Conservation (phyloP, 2,888 invertebrate species). For the Tanypteryx hageni region DNA sequence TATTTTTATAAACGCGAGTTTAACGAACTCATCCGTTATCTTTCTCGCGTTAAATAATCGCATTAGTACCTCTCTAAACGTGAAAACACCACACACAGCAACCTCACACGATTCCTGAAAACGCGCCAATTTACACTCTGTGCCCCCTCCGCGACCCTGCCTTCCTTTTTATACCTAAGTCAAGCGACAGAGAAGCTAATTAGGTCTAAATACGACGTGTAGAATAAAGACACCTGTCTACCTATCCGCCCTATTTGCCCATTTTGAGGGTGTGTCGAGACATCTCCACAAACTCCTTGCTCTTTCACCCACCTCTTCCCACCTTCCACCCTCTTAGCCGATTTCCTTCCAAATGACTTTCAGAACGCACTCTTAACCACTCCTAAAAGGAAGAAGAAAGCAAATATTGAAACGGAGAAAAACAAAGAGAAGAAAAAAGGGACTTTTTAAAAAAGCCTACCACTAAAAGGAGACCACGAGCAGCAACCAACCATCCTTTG, state of each 20-base stretch:
- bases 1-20: too few relatives aligned
- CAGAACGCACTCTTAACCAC: constrained; percentile 38
- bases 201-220: constrained; percentile 18
- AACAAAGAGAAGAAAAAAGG: constrained; percentile 33
- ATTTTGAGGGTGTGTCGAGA: constrained; percentile 41
- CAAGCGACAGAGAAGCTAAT: constrained; percentile 38
- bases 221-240: constrained; percentile 43
- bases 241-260: constrained; percentile 50
- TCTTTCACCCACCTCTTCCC: not conserved
- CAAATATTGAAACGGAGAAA: constrained; percentile 55
- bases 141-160: too few relatives aligned
- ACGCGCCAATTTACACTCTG: too few relatives aligned
- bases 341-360: constrained; percentile 30
- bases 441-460: constrained; percentile 17
- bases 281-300: not conserved
- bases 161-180: too few relatives aligned
- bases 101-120: too few relatives aligned
- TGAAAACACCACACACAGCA: too few relatives aligned
- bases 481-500: constrained; percentile 11
- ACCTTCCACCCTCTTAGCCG: not conserved
- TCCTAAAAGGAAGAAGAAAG: constrained; percentile 27
- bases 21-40: too few relatives aligned
- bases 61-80: too few relatives aligned
- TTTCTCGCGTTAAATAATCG: too few relatives aligned
- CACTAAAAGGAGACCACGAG: constrained; percentile 22